Conservation (phyloP, 2,888 invertebrate genomes). For the Pristionchus arcanus region DNA sequence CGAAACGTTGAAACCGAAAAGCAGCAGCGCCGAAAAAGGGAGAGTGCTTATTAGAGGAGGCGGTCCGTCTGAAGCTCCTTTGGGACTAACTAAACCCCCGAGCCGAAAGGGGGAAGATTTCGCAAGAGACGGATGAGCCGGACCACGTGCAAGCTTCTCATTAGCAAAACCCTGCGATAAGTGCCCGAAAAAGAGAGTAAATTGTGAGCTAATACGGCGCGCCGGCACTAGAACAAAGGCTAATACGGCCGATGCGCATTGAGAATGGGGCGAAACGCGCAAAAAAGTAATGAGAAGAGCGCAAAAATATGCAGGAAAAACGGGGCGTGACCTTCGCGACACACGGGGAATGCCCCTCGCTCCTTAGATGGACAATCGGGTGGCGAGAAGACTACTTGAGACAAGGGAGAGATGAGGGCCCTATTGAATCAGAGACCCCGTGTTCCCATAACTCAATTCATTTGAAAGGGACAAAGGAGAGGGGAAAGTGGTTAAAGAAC, state of each 20-base stretch:
- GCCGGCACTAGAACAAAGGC: not conserved
- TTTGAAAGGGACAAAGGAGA: not conserved
- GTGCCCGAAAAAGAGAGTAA: not conserved
- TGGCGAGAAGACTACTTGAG: conserved; percentile 34
- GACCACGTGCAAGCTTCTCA: not conserved
- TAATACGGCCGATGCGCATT: not conserved
- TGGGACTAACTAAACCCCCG: conserved; percentile 19
- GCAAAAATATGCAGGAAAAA: not conserved
- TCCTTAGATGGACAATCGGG: conserved; percentile 37
- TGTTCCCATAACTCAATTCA: conserved; percentile 46
- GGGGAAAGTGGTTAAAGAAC: not conserved
- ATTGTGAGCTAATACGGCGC: not conserved
- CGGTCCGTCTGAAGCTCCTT: not conserved
- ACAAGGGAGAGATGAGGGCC: conserved; percentile 31
- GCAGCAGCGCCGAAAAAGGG: not conserved
- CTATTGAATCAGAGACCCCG: conserved; percentile 32
- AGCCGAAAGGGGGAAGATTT: not conserved
- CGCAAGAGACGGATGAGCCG: conserved; percentile 26
- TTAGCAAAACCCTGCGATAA: not conserved
- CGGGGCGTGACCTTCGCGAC: conserved; percentile 13
- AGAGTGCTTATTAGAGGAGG: conserved; percentile 34
- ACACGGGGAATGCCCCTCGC: not conserved
- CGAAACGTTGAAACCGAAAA: not conserved
- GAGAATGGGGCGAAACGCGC: conserved; percentile 38
- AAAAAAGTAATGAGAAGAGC: conserved; percentile 40